Percentiles rank a stretch among this genome's conserved stretches.
These are phyloP conservation scores for Diglossa cyanea DNA, from an alignment of 2,797 vertebrate genomes.

Conservation along the genomic window DNA sequence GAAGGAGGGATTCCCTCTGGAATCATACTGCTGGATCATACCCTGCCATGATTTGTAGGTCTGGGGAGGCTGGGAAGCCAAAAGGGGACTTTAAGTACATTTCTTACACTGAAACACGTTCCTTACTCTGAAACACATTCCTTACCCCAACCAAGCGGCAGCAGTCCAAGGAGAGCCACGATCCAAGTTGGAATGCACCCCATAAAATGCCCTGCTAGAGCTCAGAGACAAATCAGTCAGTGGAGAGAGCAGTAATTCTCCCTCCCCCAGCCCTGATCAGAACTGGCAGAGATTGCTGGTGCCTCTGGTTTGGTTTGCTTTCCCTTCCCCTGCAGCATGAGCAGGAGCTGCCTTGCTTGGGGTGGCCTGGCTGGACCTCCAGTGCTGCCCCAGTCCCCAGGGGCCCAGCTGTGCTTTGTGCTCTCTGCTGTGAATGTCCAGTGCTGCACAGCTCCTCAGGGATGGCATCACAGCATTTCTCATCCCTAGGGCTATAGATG, in stretches of 20 bases:
- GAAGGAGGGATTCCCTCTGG: background rate
- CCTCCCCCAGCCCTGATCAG: accelerated
- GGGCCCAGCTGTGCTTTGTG: background rate
- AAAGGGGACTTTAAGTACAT: background rate
- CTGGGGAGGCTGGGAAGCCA: background rate
- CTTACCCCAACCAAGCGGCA: background rate
- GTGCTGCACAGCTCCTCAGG: accelerated
- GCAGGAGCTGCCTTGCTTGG: background rate
- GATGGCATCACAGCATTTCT: background rate
- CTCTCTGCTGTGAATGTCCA: background rate
- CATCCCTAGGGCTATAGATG: background rate
- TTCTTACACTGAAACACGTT: background rate
- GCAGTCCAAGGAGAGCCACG: background rate
- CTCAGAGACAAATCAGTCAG: background rate
- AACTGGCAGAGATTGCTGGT: background rate
- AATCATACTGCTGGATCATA: background rate
- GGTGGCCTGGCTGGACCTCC: background rate
- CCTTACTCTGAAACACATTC: background rate
- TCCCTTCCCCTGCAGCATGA: background rate
- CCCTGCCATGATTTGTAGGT: background rate
- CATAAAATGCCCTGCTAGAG: background rate
- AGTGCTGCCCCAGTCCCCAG: background rate
- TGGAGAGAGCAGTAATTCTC: background rate
- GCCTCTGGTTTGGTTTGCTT: background rate
- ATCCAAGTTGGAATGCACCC: background rate